phyloP scores from a whole-genome alignment of 2,888 invertebrate species.

The Harpagoxenus sublaevis region DNA sequence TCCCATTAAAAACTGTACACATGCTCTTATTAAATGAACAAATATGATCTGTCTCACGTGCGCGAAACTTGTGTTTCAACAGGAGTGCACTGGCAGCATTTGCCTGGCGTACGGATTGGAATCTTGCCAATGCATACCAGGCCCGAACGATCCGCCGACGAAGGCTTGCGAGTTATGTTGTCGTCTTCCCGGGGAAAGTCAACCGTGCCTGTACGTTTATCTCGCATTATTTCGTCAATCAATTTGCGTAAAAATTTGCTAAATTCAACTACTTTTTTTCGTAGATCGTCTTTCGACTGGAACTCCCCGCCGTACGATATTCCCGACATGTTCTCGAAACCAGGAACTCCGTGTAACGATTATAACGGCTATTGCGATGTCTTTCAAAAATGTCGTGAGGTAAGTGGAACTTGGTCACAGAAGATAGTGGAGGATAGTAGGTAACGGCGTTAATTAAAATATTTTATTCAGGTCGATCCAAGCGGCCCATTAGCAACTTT shows the following conservation, averaged over 20 bases:
- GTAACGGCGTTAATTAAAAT: not conserved
- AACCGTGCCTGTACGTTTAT: conserved; percentile 90
- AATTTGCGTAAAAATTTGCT: conserved; percentile 12
- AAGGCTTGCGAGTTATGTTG: conserved; percentile 98
- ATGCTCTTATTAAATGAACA: not conserved
- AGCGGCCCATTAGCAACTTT: conserved; percentile 96
- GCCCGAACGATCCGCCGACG: conserved; percentile 92
- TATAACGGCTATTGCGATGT: conserved; percentile 95
- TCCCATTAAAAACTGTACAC: conserved; percentile 13
- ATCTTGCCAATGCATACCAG: conserved; percentile 97
- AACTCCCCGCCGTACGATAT: conserved; percentile 96
- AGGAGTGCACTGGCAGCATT: conserved; percentile 99
- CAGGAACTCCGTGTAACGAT: conserved; percentile 97
- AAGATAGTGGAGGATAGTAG: not conserved
- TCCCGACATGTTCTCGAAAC: conserved; percentile 97
- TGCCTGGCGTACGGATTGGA: conserved; percentile 98
- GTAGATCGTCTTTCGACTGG: conserved; percentile 95
- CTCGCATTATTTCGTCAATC: not conserved
- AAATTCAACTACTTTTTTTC: conserved; percentile 38
- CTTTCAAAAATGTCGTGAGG: conserved; percentile 93
- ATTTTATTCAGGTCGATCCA: conserved; percentile 91
- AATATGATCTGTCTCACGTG: conserved; percentile 22
- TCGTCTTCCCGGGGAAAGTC: conserved; percentile 93
- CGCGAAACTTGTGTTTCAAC: conserved; percentile 66
- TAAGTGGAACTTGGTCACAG: conserved; percentile 67